A percentile compares a stretch with the other conserved stretches of the same genome.
phyloP scores from a whole-genome alignment of 2,113 vertebrate genomes.

The Oryctolagus cuniculus region mOryCun1.1 NC_091435.1:123841001-123841500 shows the following conservation, averaged over 20 bases:
- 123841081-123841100: too few relatives aligned
- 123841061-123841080: too few relatives aligned
- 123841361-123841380: neutral
- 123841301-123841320: conserved; percentile 3
- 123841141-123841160: too few relatives aligned
- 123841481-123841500: neutral
- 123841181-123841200: neutral
- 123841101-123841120: too few relatives aligned
- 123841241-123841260: neutral
- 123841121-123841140: too few relatives aligned
- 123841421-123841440: neutral
- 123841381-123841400: neutral
- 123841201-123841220: neutral
- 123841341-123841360: neutral
- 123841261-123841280: neutral
- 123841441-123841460: neutral
- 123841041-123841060: too few relatives aligned
- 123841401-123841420: neutral
- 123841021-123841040: too few relatives aligned
- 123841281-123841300: neutral
- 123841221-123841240: neutral
- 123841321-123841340: neutral
- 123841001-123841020: too few relatives aligned
- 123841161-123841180: too few relatives aligned
- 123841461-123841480: neutral